Evolutionary conservation across 1,140 invertebrate genomes (phyloP).

Genomic region (Panagrolaimus sp.): DNA sequence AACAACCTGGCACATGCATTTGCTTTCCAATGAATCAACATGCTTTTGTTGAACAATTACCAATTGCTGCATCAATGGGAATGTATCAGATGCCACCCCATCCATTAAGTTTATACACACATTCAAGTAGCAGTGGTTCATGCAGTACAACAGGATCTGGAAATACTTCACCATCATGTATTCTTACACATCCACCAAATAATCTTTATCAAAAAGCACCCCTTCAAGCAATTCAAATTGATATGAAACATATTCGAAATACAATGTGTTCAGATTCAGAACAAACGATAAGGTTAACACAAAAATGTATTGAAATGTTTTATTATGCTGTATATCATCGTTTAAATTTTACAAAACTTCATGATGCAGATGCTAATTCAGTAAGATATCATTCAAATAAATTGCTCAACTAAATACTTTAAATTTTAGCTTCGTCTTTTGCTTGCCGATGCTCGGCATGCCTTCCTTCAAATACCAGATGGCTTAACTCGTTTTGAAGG

Average conservation of each 20-base stretch:
- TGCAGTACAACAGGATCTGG: background rate
- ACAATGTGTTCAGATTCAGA: background rate
- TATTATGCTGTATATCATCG: conserved; percentile 1
- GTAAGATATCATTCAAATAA: background rate
- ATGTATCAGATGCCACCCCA: background rate
- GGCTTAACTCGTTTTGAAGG: background rate
- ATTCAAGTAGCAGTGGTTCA: background rate
- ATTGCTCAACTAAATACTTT: background rate
- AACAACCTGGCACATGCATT: background rate
- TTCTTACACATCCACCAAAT: too few species aligned
- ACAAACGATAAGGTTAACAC: background rate
- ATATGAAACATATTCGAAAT: background rate
- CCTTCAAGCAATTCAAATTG: background rate
- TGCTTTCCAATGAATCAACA: background rate
- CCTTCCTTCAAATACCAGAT: background rate
- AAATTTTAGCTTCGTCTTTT: background rate
- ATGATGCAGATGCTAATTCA: background rate
- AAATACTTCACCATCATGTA: background rate
- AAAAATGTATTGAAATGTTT: background rate
- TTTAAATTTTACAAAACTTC: background rate
- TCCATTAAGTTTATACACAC: background rate
- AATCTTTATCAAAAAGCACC: background rate
- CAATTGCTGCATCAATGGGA: background rate
- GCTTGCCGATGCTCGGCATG: background rate
- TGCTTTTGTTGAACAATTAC: background rate